phyloP scores from a whole-genome alignment of 2,888 invertebrate genomes.

The Seira sanloemensis region DNA sequence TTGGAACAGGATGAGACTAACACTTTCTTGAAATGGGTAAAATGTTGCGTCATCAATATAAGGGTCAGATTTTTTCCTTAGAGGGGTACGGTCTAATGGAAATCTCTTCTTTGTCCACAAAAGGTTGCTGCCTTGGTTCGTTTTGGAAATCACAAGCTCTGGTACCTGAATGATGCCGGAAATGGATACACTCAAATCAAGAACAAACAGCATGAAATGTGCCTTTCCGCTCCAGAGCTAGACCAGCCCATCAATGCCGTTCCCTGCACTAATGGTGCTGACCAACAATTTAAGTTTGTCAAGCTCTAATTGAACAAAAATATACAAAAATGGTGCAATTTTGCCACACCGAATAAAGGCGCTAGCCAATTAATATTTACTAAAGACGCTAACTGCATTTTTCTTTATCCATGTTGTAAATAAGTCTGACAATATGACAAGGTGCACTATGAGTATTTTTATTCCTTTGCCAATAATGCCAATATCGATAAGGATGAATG shows the following conservation, averaged over 20 bases:
- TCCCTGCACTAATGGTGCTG: slow-evolving; percentile 39
- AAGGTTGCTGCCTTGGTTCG: slow-evolving; percentile 32
- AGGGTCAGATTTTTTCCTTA: background rate
- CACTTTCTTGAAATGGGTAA: slow-evolving; percentile 55
- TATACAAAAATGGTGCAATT: no score
- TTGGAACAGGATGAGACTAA: slow-evolving; percentile 51
- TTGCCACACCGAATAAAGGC: no score
- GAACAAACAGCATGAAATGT: slow-evolving; percentile 58
- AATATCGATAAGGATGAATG: no score
- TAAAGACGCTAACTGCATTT: no score
- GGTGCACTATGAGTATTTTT: no score
- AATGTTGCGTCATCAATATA: background rate
- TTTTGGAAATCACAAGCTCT: slow-evolving; percentile 59
- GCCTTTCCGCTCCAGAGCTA: slow-evolving; percentile 43
- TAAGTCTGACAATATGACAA: no score
- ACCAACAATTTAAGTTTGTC: slow-evolving; percentile 52
- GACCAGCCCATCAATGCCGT: slow-evolving; percentile 9
- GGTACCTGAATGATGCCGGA: slow-evolving; percentile 68
- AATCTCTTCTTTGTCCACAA: background rate
- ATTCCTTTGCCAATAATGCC: no score
- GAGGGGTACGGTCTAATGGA: no score
- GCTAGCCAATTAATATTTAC: no score
- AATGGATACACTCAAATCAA: slow-evolving; percentile 60
- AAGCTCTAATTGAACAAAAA: slow-evolving; percentile 26
- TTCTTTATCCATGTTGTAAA: no score